A percentile compares a stretch with the other conserved stretches of the same genome.
These are phyloP conservation scores for Drosophila guanche DNA, from an alignment of 1,140 invertebrate species.

Conservation along the genomic window DNA sequence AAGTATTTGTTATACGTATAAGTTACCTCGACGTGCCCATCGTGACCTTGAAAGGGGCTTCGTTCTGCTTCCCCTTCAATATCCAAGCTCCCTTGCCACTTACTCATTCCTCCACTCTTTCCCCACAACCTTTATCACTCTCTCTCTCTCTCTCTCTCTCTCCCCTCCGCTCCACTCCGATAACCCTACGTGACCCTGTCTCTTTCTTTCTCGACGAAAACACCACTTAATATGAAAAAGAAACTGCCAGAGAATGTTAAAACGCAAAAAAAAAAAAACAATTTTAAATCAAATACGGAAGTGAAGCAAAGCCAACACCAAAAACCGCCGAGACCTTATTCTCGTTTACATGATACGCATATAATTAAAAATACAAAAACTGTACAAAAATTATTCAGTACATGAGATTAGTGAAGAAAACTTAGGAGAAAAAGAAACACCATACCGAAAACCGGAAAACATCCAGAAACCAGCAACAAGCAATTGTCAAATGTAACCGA, in stretches of 20 bases:
- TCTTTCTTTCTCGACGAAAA: conserved; percentile 40
- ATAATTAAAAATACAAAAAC: conserved; percentile 28
- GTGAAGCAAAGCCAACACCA: conserved; percentile 19
- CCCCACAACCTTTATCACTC: too few species aligned
- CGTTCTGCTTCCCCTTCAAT: neutral
- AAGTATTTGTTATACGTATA: conserved; percentile 34
- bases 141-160: conserved; percentile 10
- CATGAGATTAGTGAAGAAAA: neutral
- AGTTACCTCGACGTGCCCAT: conserved; percentile 57
- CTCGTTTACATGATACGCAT: conserved; percentile 28
- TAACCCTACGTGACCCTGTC: conserved; percentile 13
- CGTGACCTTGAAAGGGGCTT: neutral
- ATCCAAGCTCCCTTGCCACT: neutral
- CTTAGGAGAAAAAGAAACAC: too few species aligned
- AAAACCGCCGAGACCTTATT: conserved; percentile 48
- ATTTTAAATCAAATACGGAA: conserved; percentile 31
- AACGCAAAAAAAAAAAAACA: neutral
- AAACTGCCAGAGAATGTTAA: conserved; percentile 62
- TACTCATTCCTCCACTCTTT: neutral
- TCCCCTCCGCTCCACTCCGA: neutral
- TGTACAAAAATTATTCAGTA: conserved; percentile 19
- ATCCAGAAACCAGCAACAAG: neutral
- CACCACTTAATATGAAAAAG: conserved; percentile 49
- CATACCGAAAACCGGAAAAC: conserved; percentile 7
- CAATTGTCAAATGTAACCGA: conserved; percentile 31